These are phyloP conservation scores for Oncorhynchus keta DNA, from an alignment of 2,113 vertebrate species.

Conservation along the genomic window DNA sequence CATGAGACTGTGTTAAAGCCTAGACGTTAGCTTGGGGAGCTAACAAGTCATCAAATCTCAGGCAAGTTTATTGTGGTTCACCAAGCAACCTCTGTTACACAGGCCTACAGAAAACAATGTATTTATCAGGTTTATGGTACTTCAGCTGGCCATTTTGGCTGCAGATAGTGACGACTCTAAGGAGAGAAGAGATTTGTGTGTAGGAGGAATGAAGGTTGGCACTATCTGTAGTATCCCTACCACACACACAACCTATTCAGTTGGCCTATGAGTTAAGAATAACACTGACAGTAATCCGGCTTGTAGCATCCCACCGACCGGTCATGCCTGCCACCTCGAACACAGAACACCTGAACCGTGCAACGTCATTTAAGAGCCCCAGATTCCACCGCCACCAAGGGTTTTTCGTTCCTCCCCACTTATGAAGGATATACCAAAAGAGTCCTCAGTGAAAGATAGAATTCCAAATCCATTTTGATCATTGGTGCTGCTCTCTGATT, in stretches of 20 bases:
- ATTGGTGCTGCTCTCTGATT: constrained; percentile 39
- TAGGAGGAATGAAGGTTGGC: constrained; percentile 41
- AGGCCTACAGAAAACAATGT: no score
- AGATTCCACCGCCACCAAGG: constrained; percentile 42
- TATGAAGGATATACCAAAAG: constrained; percentile 44
- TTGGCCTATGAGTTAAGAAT: constrained; percentile 26
- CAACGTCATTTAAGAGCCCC: constrained; percentile 48
- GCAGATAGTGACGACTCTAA: no score
- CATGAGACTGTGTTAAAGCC: no score
- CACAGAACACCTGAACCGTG: constrained; percentile 38
- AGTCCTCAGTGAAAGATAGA: constrained; percentile 54
- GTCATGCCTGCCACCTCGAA: constrained; percentile 60
- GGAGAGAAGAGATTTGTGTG: constrained; percentile 6
- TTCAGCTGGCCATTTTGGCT: neutral
- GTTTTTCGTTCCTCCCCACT: constrained; percentile 26
- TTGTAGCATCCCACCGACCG: constrained; percentile 37
- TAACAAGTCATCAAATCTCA: no score
- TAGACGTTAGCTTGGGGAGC: no score
- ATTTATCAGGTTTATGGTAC: no score
- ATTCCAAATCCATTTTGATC: constrained; percentile 54
- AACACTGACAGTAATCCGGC: constrained; percentile 60
- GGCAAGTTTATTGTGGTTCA: no score
- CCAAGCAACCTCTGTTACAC: no score
- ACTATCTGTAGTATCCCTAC: constrained; percentile 28
- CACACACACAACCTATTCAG: constrained; percentile 27